Evolutionary conservation across 2,797 vertebrate genomes (phyloP).

Genomic region (Tarsius wallacei): DNA sequence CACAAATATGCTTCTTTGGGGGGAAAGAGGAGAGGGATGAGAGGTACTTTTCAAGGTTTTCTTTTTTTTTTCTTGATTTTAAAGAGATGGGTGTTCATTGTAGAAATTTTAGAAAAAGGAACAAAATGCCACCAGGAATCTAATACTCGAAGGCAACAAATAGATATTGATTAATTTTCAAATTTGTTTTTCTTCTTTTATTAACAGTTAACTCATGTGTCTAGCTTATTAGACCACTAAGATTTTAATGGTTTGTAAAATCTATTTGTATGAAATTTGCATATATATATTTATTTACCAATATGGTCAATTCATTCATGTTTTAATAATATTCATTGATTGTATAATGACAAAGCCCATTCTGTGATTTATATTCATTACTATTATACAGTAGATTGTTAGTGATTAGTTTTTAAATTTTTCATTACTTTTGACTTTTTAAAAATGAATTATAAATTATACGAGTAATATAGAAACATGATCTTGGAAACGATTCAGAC

Average conservation of each 20-base stretch:
- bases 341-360: constrained; percentile 12
- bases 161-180: constrained; percentile 46
- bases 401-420: constrained; percentile 47
- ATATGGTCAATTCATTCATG: constrained; percentile 2
- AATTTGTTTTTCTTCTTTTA: constrained; percentile 32
- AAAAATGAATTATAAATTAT: constrained; percentile 47
- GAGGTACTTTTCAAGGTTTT: neutral
- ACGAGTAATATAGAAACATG: neutral
- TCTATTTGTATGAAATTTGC: neutral
- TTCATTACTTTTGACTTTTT: constrained; percentile 54
- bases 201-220: constrained; percentile 30
- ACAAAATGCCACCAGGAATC: neutral
- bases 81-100: constrained; percentile 9
- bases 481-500: constrained; percentile 22
- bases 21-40: neutral
- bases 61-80: neutral
- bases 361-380: constrained; percentile 46
- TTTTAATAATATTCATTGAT: constrained; percentile 61
- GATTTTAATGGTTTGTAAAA: constrained; percentile 45
- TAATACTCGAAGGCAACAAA: neutral
- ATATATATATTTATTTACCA: constrained; percentile 42
- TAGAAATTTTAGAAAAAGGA: constrained; percentile 23
- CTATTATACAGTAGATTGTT: neutral
- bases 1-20: neutral
- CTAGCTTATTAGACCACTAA: constrained; percentile 13